phyloP scores from a whole-genome alignment of 2,113 vertebrate genomes.

The Microtus ochrogaster region DNA sequence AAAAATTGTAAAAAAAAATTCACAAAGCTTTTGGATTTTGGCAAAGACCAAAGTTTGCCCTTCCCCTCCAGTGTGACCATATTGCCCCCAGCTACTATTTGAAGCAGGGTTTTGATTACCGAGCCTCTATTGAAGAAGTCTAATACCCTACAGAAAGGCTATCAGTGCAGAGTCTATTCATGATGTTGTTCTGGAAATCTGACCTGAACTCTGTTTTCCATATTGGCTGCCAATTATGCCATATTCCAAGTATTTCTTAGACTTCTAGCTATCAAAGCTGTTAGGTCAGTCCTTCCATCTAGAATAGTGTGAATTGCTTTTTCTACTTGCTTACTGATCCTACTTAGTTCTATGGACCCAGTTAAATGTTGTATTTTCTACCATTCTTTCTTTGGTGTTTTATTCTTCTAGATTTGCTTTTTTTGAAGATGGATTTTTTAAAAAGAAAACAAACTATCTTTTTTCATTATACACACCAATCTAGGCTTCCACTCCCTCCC shows the following conservation, averaged over 20 bases:
- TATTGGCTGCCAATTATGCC: background rate
- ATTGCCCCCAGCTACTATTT: background rate
- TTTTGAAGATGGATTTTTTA: background rate
- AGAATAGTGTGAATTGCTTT: background rate
- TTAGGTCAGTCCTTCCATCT: background rate
- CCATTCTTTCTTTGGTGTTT: background rate
- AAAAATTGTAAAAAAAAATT: background rate
- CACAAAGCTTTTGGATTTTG: conserved; percentile 17
- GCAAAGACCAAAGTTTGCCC: background rate
- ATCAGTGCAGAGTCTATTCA: background rate
- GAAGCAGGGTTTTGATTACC: background rate
- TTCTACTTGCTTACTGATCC: background rate
- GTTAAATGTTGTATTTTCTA: background rate
- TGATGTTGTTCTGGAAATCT: background rate
- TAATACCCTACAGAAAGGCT: background rate
- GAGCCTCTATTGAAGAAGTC: background rate
- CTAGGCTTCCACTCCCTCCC: too few species aligned
- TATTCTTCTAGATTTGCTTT: background rate
- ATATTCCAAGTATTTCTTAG: background rate
- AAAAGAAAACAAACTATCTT: too few species aligned
- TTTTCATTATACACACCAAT: too few species aligned
- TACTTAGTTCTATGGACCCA: background rate
- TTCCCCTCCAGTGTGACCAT: background rate
- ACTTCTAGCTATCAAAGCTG: background rate
- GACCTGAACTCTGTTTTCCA: background rate